These are phyloP conservation scores for Anabas testudineus DNA, from an alignment of 2,797 vertebrate genomes.

Conservation along the genomic window DNA sequence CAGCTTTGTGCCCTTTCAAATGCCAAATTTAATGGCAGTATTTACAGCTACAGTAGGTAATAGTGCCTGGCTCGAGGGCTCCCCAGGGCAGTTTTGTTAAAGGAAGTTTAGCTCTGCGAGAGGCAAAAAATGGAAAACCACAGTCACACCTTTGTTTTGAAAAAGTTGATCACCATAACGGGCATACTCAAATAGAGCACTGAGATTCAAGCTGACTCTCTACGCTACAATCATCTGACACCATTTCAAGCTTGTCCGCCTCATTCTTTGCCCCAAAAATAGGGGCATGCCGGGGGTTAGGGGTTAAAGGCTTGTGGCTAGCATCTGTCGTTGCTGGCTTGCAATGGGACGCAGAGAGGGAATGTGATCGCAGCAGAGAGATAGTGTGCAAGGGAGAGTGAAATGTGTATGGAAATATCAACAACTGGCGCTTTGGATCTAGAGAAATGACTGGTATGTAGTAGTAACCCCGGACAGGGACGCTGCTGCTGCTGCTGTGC, in stretches of 20 bases:
- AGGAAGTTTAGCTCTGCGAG: not conserved
- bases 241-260: slow-evolving; percentile 73
- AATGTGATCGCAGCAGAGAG: slow-evolving; percentile 84
- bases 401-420: slow-evolving; percentile 86
- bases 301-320: slow-evolving; percentile 79
- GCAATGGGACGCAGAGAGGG: slow-evolving; percentile 83
- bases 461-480: slow-evolving; percentile 69
- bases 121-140: slow-evolving; percentile 26
- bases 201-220: slow-evolving; percentile 34
- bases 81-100: not conserved
- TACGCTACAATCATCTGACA: slow-evolving; percentile 58
- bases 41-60: slow-evolving; percentile 11
- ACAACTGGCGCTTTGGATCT: slow-evolving; percentile 92
- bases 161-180: slow-evolving; percentile 2
- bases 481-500: slow-evolving; percentile 43
- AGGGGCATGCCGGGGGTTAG: slow-evolving; percentile 77
- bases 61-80: slow-evolving; percentile 1
- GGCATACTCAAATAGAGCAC: slow-evolving; percentile 12
- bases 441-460: slow-evolving; percentile 90
- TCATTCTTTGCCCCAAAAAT: slow-evolving; percentile 82
- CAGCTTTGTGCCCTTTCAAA: slow-evolving; percentile 4
- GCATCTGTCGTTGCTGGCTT: slow-evolving; percentile 94
- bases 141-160: slow-evolving; percentile 5
- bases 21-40: slow-evolving; percentile 8
- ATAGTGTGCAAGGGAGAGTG: slow-evolving; percentile 61